Base-by-base conservation (phyloP, 2,797 vertebrate species). In the Craterocephalus amniculus region DNA sequence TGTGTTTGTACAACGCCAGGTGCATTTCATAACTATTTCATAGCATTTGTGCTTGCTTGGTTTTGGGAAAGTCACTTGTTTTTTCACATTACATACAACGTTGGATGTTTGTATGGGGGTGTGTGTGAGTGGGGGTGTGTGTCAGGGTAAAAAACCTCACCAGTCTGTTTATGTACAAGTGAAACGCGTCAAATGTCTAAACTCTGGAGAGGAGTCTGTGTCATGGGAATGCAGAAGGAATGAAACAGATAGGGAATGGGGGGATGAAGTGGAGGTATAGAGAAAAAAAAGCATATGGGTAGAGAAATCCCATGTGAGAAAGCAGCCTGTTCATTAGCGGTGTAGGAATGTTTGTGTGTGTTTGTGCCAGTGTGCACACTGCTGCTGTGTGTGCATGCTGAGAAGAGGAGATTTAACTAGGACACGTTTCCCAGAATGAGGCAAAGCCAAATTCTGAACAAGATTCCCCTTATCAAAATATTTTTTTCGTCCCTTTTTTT, bases 241-340 rank as follows among this genome's bases (percentile, higher is more conserved):
- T 32, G 27, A 38, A 52, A 61, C 32, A 60, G 56, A 63, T 29
- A 63, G 63, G 40, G 52, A 75, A 35, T 22, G 70, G 78, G 20
- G 64, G 27, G 58, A 72, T 55, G 69, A 43, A 63, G 72, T 60
- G 31, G 78, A 82, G 72, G 63, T 63, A 78, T 63, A 67, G 58
- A 60, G 40, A 78, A 71, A 54, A 79, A 70, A 68, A 70, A 68
- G 56, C 27, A 75, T 77, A 74, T 74, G 78, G 55, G 64, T 31
- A 77, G 66, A 74, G 54, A 83, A 82, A 86, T 88, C 85, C 84
- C 86, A 51, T 73, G 83, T 67, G 91, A 79, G 67, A 61, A 75
- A 82, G 63, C 80, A 76, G 76, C 63, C 67, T 80, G 81, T 88
- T 92, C 88, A 90, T 92, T 89, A 91, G 85, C 38, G 14, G 79